Evolutionary conservation across 2,888 invertebrate genomes (phyloP).

Genomic region (Ditula angustiorana): DNA sequence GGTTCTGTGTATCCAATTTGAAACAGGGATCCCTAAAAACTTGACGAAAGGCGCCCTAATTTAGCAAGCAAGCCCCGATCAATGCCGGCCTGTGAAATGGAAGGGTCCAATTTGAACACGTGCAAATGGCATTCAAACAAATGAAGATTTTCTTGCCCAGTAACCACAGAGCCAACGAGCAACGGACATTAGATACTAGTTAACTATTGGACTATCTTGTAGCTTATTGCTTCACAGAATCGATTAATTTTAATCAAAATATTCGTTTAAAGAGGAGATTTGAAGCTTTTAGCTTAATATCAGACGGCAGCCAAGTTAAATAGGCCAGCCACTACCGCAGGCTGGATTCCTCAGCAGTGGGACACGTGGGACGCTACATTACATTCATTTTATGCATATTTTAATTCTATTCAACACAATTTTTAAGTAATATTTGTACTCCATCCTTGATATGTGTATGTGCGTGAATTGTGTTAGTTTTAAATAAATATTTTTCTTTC

Average conservation of each 20-base stretch:
- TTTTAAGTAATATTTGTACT: too few relatives aligned
- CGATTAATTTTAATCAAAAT: neutral
- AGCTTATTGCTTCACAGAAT: neutral
- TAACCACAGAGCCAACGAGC: slow-evolving; percentile 28
- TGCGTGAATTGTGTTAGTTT: too few relatives aligned
- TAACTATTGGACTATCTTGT: too few relatives aligned
- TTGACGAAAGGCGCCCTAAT: slow-evolving; percentile 25
- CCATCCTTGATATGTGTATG: too few relatives aligned
- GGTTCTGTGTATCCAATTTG: neutral
- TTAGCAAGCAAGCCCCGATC: slow-evolving; percentile 31
- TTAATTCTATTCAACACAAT: too few relatives aligned
- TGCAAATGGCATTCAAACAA: slow-evolving; percentile 39
- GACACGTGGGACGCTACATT: too few relatives aligned
- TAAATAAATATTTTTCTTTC: too few relatives aligned
- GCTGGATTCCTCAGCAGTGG: too few relatives aligned
- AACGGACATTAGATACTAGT: slow-evolving; percentile 14
- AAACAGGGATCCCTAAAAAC: slow-evolving; percentile 25
- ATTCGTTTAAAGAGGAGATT: slow-evolving; percentile 10
- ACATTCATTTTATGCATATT: too few relatives aligned
- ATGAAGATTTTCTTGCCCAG: slow-evolving; percentile 36
- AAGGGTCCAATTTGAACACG: slow-evolving; percentile 38
- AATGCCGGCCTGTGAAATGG: slow-evolving; percentile 30
- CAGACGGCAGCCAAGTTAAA: too few relatives aligned
- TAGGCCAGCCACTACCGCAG: too few relatives aligned
- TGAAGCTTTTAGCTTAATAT: too few relatives aligned